Percentiles rank a stretch among this genome's conserved stretches.
These are phyloP conservation scores for Urocolius indicus DNA, from an alignment of 2,113 vertebrate species.

Conservation along the genomic window DNA sequence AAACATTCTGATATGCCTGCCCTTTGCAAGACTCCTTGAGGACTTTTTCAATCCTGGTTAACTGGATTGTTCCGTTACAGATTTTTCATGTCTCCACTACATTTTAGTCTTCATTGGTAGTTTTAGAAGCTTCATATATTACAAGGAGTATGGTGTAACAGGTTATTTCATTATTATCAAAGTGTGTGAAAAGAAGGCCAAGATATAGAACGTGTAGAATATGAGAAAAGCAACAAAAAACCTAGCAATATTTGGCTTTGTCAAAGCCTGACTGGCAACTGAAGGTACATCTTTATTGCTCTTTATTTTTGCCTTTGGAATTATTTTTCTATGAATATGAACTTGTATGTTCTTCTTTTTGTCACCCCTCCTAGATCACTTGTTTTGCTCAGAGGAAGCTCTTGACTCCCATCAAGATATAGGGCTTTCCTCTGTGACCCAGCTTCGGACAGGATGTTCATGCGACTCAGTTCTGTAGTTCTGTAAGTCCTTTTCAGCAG, in stretches of 20 bases:
- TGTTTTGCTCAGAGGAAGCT: neutral
- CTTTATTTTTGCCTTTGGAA: neutral
- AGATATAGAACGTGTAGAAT: neutral
- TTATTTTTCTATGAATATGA: neutral
- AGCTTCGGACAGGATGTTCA: neutral
- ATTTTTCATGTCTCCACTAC: neutral
- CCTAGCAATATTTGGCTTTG: neutral
- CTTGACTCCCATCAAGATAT: neutral
- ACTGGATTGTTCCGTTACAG: neutral
- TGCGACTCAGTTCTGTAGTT: neutral
- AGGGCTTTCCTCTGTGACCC: neutral
- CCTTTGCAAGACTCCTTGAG: neutral
- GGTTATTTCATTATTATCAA: neutral
- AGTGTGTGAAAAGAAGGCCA: neutral
- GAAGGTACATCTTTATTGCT: neutral
- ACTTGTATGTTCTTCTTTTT: neutral
- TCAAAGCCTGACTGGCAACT: neutral
- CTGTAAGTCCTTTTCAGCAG: neutral
- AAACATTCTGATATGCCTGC: neutral
- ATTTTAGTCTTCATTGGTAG: neutral
- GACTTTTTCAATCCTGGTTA: neutral
- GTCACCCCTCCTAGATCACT: fast-evolving
- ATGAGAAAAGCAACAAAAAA: neutral
- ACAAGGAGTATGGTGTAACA: neutral
- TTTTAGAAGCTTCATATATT: neutral